Conservation (phyloP, 2,888 invertebrate genomes). For the Pterobdella sp. region DNA sequence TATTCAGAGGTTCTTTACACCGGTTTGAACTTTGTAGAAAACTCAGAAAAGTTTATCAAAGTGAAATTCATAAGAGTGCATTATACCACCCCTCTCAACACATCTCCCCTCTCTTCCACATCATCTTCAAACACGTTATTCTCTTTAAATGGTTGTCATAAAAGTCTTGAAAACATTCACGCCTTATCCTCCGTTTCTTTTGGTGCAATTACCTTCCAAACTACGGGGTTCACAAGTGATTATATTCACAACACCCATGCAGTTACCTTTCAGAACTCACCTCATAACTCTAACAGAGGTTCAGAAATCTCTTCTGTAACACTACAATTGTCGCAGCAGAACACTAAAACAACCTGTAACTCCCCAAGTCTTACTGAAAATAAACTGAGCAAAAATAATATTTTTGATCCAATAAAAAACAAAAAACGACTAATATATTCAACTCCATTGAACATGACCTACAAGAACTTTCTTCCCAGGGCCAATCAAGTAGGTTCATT, state of each 20-base stretch:
- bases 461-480: slow-evolving; percentile 37
- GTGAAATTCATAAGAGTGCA: slow-evolving; percentile 36
- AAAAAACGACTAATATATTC: too few species aligned
- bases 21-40: slow-evolving; percentile 38
- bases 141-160: too few species aligned
- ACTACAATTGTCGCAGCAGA: too few species aligned
- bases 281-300: too few species aligned
- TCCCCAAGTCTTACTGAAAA: background rate
- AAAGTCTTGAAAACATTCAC: too few species aligned
- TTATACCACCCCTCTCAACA: slow-evolving; percentile 28
- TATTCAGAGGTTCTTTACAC: slow-evolving; percentile 35
- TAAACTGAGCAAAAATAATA: background rate
- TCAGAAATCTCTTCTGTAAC: too few species aligned
- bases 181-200: too few species aligned
- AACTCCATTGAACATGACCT: slow-evolving; percentile 30
- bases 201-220: too few species aligned
- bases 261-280: too few species aligned
- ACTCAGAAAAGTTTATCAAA: slow-evolving; percentile 35
- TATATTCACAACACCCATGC: too few species aligned
- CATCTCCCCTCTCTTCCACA: background rate
- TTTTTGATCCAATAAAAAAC: background rate
- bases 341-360: background rate
- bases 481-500: slow-evolving; percentile 38
- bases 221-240: too few species aligned
- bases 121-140: too few species aligned